Base-by-base conservation (phyloP, 37 sponge, comb jelly and placozoan genomes). In the Crambe crambe region DNA sequence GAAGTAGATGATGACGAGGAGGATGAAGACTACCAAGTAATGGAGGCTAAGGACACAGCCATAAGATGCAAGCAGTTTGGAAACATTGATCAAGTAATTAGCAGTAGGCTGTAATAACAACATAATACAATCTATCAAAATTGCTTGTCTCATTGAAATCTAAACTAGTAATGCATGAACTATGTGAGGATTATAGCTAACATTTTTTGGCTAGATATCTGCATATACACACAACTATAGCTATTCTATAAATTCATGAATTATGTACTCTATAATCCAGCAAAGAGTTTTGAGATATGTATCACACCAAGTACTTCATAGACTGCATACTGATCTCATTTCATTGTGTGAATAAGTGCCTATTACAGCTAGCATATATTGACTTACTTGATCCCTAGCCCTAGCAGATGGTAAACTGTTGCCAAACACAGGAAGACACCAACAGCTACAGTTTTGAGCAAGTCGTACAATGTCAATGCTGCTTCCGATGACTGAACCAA, bases 341-440 rank as follows among this genome's bases (percentile, higher is more conserved):
- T 18, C 15, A 51, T 51, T 51, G 15, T 51, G n/a, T 35, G 37
- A 39, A 22, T 9, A 70, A 68, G 23, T 26, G 22, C 1, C 26
- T 9, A 61, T 61, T 21, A 8, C 6, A 23, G 63, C 25, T 20
- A 61, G 30, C 6, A 4, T 61, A 61, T 61, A 23, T 8, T 15
- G 27, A 61, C 73, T 29, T 62, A 81, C 82, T 0, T 41, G 1
- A 30, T 60, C 61, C 30, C 37, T 72, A 9, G 63, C 22, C n/a
- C 36, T 29, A 21, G 73, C 82, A 73, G 60, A 73, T 37, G 83
- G 83, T n/a, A 75, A 5, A 4, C 74, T 68, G 51, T 83, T 83
- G 15, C 83, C 83, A 56, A 36, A 63, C 23, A 63, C 32, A 12
- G 83, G 83, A 5, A 56, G 30, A 54, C 83, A 83, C 83, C 85